Conservation (phyloP, 1,140 invertebrate genomes). For the Brachionus plicatilis region DNA sequence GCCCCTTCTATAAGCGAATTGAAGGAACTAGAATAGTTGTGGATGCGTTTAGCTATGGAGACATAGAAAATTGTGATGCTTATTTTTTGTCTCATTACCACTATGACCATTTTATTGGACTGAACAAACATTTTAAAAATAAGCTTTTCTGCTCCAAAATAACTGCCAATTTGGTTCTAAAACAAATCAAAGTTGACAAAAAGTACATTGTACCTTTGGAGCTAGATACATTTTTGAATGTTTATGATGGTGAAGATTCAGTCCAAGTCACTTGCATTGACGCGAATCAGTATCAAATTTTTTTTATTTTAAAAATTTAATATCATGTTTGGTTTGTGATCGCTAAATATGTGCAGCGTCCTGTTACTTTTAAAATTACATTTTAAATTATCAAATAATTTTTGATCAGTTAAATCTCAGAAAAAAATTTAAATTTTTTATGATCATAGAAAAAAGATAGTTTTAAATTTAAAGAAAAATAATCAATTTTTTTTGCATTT, state of each 20-base stretch:
- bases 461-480: no score
- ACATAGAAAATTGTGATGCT: conserved; percentile 63
- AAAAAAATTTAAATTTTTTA: no score
- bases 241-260: conserved; percentile 59
- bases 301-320: no score
- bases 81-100: conserved; percentile 75
- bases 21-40: conserved; percentile 67
- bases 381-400: no score
- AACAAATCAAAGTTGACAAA: conserved; percentile 59
- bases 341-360: no score
- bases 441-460: no score
- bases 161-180: conserved; percentile 59
- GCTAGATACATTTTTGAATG: conserved; percentile 57
- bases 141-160: conserved; percentile 59
- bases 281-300: conserved; percentile 67
- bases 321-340: no score
- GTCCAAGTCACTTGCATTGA: conserved; percentile 64
- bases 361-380: not conserved
- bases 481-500: no score
- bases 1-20: conserved; percentile 55
- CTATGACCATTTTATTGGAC: conserved; percentile 69
- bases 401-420: no score
- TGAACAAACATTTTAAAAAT: conserved; percentile 63
- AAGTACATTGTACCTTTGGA: conserved; percentile 61
- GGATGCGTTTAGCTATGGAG: conserved; percentile 70